Evolutionary conservation across 2,797 vertebrate genomes (phyloP).

Genomic region (Alauda arvensis): DNA sequence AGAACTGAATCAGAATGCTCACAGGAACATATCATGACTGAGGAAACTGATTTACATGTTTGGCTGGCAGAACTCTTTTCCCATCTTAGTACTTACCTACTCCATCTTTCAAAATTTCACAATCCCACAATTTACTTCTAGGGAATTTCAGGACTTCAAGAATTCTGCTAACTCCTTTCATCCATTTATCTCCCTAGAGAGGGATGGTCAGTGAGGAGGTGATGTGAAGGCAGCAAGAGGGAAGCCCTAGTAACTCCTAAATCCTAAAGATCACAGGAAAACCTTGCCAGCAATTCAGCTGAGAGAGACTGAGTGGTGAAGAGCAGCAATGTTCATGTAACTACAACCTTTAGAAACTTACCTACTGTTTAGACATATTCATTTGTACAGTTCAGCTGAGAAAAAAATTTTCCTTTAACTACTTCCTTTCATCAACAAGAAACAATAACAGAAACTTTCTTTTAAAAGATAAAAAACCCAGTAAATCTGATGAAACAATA

Average conservation of each 20-base stretch:
- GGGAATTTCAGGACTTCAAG: slow-evolving; percentile 9
- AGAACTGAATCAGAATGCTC: neutral
- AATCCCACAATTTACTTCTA: slow-evolving; percentile 7
- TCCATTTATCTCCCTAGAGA: slow-evolving; percentile 6
- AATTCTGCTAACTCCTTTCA: slow-evolving; percentile 27
- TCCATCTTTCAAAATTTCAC: slow-evolving; percentile 14
- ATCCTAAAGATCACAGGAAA: neutral
- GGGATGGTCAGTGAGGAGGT: neutral
- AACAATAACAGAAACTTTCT: neutral
- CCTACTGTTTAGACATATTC: neutral
- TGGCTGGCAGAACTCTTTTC: neutral
- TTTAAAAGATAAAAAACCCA: neutral
- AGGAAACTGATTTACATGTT: neutral
- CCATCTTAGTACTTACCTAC: neutral
- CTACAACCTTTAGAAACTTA: neutral
- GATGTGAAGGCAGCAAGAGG: neutral
- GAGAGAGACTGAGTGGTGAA: neutral
- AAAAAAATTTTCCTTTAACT: neutral
- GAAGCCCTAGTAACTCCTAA: slow-evolving; percentile 10
- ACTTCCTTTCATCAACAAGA: neutral
- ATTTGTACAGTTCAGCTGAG: neutral
- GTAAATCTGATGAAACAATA: neutral
- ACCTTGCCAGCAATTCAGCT: neutral
- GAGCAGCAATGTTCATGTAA: neutral
- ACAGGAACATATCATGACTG: neutral